Evolutionary conservation across 2,113 vertebrate species (phyloP).

Genomic region (Ciconia stormi): DNA sequence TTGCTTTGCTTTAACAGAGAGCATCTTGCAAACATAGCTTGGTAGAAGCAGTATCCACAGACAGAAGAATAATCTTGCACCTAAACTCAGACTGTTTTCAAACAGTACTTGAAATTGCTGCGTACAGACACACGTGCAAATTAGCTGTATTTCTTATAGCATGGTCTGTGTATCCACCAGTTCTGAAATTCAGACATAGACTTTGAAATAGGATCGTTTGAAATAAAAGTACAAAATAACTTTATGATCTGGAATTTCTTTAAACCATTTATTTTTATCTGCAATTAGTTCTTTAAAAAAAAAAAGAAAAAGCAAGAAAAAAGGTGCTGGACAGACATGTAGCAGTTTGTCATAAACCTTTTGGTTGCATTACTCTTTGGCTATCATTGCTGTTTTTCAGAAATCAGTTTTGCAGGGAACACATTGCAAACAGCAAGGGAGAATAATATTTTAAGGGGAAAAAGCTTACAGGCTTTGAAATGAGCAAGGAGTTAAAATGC

Average conservation of each 20-base stretch:
- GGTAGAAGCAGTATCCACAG: neutral
- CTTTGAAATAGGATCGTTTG: neutral
- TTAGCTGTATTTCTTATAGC: neutral
- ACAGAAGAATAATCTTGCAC: neutral
- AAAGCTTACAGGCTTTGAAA: neutral
- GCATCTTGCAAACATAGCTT: neutral
- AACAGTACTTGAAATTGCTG: neutral
- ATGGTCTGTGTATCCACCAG: neutral
- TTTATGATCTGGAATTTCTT: neutral
- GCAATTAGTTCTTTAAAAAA: neutral
- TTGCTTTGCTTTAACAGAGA: neutral
- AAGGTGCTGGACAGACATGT: neutral
- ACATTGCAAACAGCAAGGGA: neutral
- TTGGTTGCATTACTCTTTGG: neutral
- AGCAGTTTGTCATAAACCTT: neutral
- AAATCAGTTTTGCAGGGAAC: neutral
- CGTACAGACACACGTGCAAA: neutral
- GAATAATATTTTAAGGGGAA: neutral
- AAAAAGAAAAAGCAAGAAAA: neutral
- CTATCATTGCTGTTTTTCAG: neutral
- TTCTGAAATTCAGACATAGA: neutral
- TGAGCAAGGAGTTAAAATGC: neutral
- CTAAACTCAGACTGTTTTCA: neutral
- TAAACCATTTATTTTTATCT: neutral
- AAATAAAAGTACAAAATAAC: neutral